Evolutionary conservation across 2,113 vertebrate species (phyloP), one percentile per base, ranked within the genome.

Genomic region (Mugil cephalus): DNA sequence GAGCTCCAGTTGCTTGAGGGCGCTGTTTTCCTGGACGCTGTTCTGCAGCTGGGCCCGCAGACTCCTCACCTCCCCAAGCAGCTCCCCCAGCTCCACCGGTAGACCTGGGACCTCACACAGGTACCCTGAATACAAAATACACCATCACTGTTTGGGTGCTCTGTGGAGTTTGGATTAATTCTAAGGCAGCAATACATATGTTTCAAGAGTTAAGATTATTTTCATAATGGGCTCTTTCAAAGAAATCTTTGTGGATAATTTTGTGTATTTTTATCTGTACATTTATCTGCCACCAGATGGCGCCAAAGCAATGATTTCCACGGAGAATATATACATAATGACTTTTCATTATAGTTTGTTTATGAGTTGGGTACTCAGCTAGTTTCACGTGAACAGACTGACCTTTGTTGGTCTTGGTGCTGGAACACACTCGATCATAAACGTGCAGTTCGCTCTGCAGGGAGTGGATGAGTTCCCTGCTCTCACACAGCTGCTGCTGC

Each of bases 401-500:
- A 97, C 96, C 96, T 95, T 94, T 82, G 60, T 53, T 74, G 67
- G 87, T 79, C 2, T 93, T 93, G 11, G 89, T 75, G 39, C 48
- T 72, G 45, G 89, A 88, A 1, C 92, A 90, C 52, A 96, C 91
- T 4, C 82, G 91, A 69, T 97, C 90, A 0, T 95, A 96, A 63
- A 96, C 82, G 0, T 93, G 95, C 18, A 98, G 93, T 83, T 97
- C 96, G 0, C 94, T 86, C 30, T 96, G 95, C 74, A 98, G 89
- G 7, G 96, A 93, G 83, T 95, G 93, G 68, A 95, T 90, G 52
- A 98, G 95, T 69, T 95, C 90, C 43, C 89, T 93, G 59, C 94
- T 95, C 89, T 97, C 96, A 56, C 95, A 93, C 0, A 95, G 88
- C 92, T 98, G 96, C 77, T 97, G 96, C 85, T 96, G 96, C 67